phyloP scores from a whole-genome alignment of 2,888 invertebrate genomes.

The Hofmannophila pseudospretella region DNA sequence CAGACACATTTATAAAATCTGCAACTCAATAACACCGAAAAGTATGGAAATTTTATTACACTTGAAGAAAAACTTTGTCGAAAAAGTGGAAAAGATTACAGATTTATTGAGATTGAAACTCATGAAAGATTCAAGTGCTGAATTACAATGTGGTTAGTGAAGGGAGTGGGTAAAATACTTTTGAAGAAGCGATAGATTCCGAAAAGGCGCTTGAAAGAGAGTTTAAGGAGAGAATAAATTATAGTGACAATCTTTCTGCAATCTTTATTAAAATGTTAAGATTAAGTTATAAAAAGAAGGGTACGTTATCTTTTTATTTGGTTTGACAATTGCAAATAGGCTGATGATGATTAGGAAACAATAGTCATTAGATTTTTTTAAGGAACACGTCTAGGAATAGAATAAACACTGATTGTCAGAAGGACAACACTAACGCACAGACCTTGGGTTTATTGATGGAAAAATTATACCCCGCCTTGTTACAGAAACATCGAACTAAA shows the following conservation, averaged over 20 bases:
- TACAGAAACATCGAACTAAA: conserved; percentile 33
- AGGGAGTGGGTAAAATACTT: conserved; percentile 18
- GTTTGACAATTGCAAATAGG: too few species aligned
- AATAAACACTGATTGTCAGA: too few species aligned
- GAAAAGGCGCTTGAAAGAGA: too few species aligned
- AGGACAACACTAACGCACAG: conserved; percentile 16
- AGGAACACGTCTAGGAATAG: too few species aligned
- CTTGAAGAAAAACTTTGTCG: conserved; percentile 29
- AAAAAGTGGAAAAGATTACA: conserved; percentile 26
- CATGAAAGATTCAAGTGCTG: conserved; percentile 49
- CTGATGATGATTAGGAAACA: too few species aligned
- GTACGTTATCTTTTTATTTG: too few species aligned
- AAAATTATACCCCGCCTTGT: conserved; percentile 47
- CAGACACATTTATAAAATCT: conserved; percentile 42
- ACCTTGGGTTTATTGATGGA: conserved; percentile 54
- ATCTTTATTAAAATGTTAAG: too few species aligned
- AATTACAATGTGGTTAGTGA: conserved; percentile 36
- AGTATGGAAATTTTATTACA: conserved; percentile 45
- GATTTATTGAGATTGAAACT: conserved; percentile 43
- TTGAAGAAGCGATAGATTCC: too few species aligned
- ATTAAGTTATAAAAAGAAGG: too few species aligned
- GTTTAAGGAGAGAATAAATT: too few species aligned
- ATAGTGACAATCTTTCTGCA: too few species aligned
- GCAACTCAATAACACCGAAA: conserved; percentile 39
- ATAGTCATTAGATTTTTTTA: too few species aligned